Conservation (phyloP, 2,888 invertebrate species). For the Ectemnius continuus region DNA sequence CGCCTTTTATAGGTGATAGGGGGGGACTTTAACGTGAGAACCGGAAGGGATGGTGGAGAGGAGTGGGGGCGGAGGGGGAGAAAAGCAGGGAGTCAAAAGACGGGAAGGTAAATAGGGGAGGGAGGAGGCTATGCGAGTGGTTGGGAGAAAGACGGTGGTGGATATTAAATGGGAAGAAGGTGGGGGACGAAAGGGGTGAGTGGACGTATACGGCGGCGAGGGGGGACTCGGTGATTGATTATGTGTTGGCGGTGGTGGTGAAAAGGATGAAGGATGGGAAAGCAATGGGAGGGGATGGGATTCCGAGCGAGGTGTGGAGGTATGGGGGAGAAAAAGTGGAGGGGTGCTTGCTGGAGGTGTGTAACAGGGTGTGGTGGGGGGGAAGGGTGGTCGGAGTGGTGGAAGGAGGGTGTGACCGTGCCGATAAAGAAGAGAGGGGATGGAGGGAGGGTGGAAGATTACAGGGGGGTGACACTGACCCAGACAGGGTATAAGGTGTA, state of each 20-base stretch:
- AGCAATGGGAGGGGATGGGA: background rate
- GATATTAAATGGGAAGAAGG: background rate
- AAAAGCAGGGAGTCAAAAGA: background rate
- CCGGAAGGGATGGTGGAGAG: too few species aligned
- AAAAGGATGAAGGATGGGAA: background rate
- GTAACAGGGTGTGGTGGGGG: conserved; percentile 8
- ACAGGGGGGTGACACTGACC: too few species aligned
- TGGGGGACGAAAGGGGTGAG: background rate
- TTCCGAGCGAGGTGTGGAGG: background rate
- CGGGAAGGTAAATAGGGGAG: background rate
- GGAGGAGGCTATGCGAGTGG: background rate
- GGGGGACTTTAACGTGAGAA: too few species aligned
- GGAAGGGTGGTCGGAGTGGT: conserved; percentile 12
- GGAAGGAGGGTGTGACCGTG: conserved; percentile 15
- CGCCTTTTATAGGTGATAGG: too few species aligned
- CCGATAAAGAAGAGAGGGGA: background rate
- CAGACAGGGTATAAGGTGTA: too few species aligned
- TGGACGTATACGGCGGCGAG: background rate
- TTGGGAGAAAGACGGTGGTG: background rate
- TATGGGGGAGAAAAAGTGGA: background rate
- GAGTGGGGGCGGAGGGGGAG: background rate
- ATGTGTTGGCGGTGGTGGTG: background rate
- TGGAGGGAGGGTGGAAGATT: too few species aligned
- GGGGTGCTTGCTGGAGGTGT: background rate
- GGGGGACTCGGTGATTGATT: background rate